These are phyloP conservation scores for Barbus barbus DNA, from an alignment of 2,113 vertebrate species.

Conservation along the genomic window DNA sequence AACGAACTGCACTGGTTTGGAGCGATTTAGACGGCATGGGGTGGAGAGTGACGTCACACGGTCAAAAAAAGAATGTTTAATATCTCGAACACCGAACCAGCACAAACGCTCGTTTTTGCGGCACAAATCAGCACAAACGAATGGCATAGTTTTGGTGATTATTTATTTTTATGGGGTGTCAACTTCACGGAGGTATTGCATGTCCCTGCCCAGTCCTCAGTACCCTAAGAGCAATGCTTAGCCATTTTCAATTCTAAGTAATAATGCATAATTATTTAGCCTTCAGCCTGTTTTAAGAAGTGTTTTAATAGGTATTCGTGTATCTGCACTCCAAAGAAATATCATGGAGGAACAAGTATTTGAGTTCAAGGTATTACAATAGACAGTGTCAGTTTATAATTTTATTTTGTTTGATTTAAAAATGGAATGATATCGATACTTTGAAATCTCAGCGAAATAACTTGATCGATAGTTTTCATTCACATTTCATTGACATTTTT, in stretches of 20 bases:
- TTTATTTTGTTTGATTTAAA: background rate
- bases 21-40: too few relatives aligned
- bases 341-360: background rate
- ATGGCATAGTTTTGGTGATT: too few relatives aligned
- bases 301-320: background rate
- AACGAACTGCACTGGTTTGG: too few relatives aligned
- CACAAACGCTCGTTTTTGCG: too few relatives aligned
- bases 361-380: background rate
- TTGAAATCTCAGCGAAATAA: background rate
- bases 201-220: background rate
- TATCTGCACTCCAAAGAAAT: background rate
- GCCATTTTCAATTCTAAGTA: background rate
- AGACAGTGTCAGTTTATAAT: too few relatives aligned
- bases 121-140: too few relatives aligned
- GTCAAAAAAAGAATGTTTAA: too few relatives aligned
- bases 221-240: background rate
- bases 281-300: background rate
- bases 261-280: background rate
- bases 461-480: background rate
- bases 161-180: too few relatives aligned
- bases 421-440: background rate
- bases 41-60: too few relatives aligned
- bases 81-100: too few relatives aligned
- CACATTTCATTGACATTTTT: background rate
- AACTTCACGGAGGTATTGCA: too few relatives aligned